These are phyloP conservation scores for Marmota flaviventris DNA, from an alignment of 2,113 vertebrate species.

Conservation along the genomic window DNA sequence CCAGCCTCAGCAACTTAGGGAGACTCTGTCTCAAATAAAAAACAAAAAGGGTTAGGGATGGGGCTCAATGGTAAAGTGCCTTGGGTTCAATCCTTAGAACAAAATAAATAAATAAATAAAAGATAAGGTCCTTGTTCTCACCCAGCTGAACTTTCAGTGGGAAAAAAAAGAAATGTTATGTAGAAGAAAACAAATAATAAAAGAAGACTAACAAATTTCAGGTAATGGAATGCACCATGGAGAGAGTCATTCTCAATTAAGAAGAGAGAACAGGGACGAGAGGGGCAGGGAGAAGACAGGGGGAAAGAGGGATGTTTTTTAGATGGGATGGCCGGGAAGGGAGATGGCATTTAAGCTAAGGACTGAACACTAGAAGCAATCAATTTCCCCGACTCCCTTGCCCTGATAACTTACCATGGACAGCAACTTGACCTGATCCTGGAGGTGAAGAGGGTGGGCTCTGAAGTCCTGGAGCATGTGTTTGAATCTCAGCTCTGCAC, in stretches of 20 bases:
- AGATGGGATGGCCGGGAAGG: background rate
- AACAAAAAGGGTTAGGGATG: too few species aligned
- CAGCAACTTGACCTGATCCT: background rate
- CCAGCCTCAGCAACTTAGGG: too few species aligned
- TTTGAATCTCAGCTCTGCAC: background rate
- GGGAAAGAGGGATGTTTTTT: background rate
- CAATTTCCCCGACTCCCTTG: background rate
- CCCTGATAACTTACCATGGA: background rate
- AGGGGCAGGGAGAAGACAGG: background rate
- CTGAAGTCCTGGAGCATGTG: background rate
- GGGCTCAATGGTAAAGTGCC: too few species aligned
- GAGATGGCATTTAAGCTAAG: conserved; percentile 52
- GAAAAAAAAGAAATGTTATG: conserved; percentile 14
- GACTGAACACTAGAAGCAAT: background rate
- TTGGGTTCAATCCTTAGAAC: too few species aligned
- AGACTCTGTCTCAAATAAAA: too few species aligned
- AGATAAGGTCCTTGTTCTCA: conserved; percentile 26
- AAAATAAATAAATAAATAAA: background rate
- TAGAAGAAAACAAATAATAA: background rate
- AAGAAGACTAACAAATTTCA: background rate
- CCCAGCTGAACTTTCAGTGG: background rate
- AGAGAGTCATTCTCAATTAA: background rate
- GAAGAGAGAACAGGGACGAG: background rate
- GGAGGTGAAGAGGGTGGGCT: background rate
- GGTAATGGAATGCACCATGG: background rate